Evolutionary conservation across 2,888 invertebrate species (phyloP), one percentile per base, ranked within the genome.

Genomic region (Mycalesis mineus): DNA sequence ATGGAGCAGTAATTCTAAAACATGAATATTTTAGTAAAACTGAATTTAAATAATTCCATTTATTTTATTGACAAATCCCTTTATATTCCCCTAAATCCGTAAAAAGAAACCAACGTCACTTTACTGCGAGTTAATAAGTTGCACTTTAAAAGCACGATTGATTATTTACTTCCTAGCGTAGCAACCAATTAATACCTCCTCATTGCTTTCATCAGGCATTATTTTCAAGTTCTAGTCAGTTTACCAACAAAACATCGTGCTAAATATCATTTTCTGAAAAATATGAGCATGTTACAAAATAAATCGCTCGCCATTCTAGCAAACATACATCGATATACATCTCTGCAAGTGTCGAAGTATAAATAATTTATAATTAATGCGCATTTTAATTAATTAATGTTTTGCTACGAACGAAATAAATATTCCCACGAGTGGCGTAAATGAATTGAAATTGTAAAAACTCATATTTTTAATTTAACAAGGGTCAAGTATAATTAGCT

Each of bases 11-110:
- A 74, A 76, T 77, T 83, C 79, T 78, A 70, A 80, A 80, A 87
- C 81, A 81, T 80, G 77, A 80, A 81, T 84, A 85, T 86, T 87
- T 84, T 81, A 88, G 84, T 86, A 88, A 88, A 88, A 84, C 68
- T 78, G 79, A 83, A 82, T 84, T 80, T 78, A 75, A 84, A 77
- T 72, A 73, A 57, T 48, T 47, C 42, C 39, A 55, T 63, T 50
- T 66, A 66, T 66, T 68, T 72, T 69, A 61, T 59, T 58, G 55
- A 48, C 33, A 8, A 14, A 9, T 15, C 56, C 61, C 51, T 22
- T 5, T 5, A 22, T 22, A 22, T 22, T 22, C 5, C 22, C 22
- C 22, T 22, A 22, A 4, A 22, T 22, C n/a, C n/a, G n/a, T n/a
- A n/a, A n/a, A n/a, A n/a, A n/a, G n/a, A n/a, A n/a, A n/a, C n/a